Evolutionary conservation across 2,888 invertebrate genomes (phyloP).

Genomic region (Thymelicus sylvestris): DNA sequence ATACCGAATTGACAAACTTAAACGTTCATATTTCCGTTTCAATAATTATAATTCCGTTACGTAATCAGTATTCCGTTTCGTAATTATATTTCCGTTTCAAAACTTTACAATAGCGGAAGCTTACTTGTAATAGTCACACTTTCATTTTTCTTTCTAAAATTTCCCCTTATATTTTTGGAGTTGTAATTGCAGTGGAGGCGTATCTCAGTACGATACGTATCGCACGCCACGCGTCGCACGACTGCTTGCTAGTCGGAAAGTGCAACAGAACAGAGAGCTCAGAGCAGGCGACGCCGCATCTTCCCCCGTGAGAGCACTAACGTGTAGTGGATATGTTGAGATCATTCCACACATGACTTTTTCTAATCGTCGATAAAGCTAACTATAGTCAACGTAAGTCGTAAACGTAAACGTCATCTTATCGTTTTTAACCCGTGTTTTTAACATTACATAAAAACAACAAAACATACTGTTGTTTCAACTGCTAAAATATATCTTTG

Average conservation of each 20-base stretch:
- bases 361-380: background rate
- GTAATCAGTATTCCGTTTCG: no score
- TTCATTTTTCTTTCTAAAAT: slow-evolving; percentile 9
- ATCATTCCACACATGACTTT: background rate
- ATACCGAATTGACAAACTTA: no score
- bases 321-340: background rate
- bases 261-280: slow-evolving; percentile 35
- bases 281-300: slow-evolving; percentile 40
- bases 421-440: no score
- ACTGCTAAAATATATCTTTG: no score
- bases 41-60: no score
- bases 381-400: no score
- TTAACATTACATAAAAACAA: no score
- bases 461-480: no score
- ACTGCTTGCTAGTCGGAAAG: slow-evolving; percentile 19
- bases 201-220: slow-evolving; percentile 11
- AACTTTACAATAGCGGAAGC: slow-evolving; percentile 1
- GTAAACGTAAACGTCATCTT: no score
- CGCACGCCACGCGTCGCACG: slow-evolving; percentile 18
- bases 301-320: slow-evolving; percentile 6
- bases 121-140: slow-evolving; percentile 9
- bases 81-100: background rate
- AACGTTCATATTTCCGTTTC: no score
- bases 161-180: background rate
- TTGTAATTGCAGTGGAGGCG: background rate